Evolutionary conservation across 2,888 invertebrate genomes (phyloP), one percentile per base, ranked within the genome.

Genomic region (Diarsia mendica): DNA sequence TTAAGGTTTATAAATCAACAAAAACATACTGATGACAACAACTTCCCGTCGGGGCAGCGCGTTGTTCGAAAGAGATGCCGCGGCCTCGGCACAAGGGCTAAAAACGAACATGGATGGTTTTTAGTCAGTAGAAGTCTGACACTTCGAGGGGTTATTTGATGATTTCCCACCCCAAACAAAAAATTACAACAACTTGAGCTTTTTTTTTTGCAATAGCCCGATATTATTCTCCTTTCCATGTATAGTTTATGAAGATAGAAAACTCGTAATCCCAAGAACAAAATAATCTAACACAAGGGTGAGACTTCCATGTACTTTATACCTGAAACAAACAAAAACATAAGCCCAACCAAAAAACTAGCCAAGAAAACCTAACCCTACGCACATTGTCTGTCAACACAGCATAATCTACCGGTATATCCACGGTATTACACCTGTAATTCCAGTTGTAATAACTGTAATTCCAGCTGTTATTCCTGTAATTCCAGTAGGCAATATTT

Each of bases 401-500:
- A 28, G 82, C 13, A 76, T 89, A 89, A 90, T 89, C 87, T 84
- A 75, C 77, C 66, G 65, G 79, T 87, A 82, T 84, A 85, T 82
- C 85, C 85, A 67, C 44, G 48, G 67, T 83, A 86, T 86, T 77
- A 83, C 77, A 84, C 53, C 73, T 79, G 80, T 80, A 84, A 83
- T 86, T 82, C 83, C 82, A 73, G 66, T 64, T 75, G 85, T 91
- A 88, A 91, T 90, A 88, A 88, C 89, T 85, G 89, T 88, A 89
- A 92, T 90, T 89, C 85, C 63, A 63, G 68, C 23, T 75, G 83
- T 90, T 89, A 91, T 89, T 81, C 88, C 88, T 86, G 92, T 91
- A 92, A 93, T 92, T 91, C 89, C 79, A 83, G 85, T 75, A 85
- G 88, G 89, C 89, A 90, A 90, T 92, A 91, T 92, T 92, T 90